phyloP scores from a whole-genome alignment of 2,797 vertebrate species.

The Phalloptychus januarius region DNA sequence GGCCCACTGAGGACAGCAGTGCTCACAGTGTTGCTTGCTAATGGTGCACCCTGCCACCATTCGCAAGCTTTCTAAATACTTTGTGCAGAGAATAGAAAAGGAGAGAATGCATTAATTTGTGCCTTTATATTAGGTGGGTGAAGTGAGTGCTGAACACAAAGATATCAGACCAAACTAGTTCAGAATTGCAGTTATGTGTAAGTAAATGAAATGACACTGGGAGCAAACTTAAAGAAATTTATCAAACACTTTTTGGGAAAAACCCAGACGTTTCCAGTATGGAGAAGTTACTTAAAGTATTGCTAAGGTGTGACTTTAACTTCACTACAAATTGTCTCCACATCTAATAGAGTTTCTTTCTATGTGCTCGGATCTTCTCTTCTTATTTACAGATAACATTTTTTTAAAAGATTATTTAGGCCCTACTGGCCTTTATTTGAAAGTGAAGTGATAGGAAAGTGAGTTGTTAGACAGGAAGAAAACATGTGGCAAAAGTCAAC shows the following conservation, averaged over 20 bases:
- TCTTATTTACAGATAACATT: background rate
- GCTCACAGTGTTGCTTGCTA: conserved; percentile 62
- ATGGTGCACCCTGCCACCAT: conserved; percentile 60
- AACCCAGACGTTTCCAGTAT: no score
- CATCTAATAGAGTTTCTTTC: background rate
- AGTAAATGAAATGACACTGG: background rate
- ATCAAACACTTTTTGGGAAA: background rate
- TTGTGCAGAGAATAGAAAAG: conserved; percentile 22
- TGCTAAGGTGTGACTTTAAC: background rate
- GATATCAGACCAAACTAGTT: background rate
- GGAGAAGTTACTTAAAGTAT: no score
- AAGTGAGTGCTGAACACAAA: background rate
- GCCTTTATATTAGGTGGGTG: conserved; percentile 17
- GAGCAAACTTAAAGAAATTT: background rate
- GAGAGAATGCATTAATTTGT: conserved; percentile 14
- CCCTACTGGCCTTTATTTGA: no score
- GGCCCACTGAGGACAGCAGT: conserved; percentile 57
- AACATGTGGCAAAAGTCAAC: no score
- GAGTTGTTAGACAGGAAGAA: no score
- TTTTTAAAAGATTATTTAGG: no score
- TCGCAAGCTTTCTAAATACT: conserved; percentile 65
- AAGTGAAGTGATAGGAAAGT: no score
- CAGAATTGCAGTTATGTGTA: background rate
- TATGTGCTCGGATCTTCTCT: background rate
- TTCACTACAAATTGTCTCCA: background rate